Base-by-base conservation (phyloP, 2,113 vertebrate genomes). In the Misgurnus anguillicaudatus region DNA sequence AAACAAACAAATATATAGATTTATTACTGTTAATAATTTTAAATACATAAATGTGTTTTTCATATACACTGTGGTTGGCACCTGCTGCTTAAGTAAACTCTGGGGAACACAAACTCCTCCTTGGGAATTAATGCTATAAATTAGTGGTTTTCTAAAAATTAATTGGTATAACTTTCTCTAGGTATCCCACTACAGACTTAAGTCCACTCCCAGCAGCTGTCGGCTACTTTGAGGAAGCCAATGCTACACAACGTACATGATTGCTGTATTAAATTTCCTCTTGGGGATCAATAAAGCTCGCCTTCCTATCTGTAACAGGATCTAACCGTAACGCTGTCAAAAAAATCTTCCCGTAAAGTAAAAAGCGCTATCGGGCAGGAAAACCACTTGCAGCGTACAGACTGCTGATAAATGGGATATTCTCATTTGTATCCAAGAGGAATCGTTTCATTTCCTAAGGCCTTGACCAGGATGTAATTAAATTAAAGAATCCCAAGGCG, bases 381-480 rank as follows among this genome's bases (percentile, higher is more conserved):
- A 71, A 78, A 78, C 19, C 9, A 36, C 85, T 87, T n/a, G 84
- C 86, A 84, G 76, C 61, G 80, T 72, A 78, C 69, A 79, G 71
- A 85, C 79, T 77, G 64, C 79, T 84, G 86, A 74, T 82, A 75
- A 86, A 17, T 10, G 64, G 63, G 61, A 76, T 47, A 65, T 80
- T 84, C 85, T 75, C 74, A 80, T 80, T 87, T 62, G 86, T 89
- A 91, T 90, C 89, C 75, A 84, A 87, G 87, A 81, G 78, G 75
- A 87, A 90, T 90, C 89, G 89, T 90, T 92, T 91, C 86, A 93
- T 92, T 92, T 92, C 91, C 90, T 90, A 88, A 84, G 83, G 88
- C 90, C 88, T 88, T 90, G 90, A 90, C 88, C 89, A 86, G 75
- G 14, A 79, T 14, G 3, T 78, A 67, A 62, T 75, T 66, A 42